Base-by-base conservation (phyloP, 2,888 invertebrate species). In the Epicampocera succincta region DNA sequence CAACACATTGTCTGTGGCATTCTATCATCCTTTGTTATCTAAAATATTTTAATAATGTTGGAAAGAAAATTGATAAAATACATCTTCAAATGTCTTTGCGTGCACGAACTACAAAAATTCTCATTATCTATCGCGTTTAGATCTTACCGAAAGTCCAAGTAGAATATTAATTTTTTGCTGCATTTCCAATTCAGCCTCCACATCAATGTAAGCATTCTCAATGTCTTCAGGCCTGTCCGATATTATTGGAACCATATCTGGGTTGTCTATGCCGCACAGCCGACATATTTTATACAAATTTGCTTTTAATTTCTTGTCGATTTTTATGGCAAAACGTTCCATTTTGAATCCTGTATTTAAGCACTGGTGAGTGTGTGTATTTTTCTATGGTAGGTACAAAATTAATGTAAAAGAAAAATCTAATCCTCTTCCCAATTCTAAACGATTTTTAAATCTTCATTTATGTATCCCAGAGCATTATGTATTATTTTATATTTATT, bases 1-100 rank as follows among this genome's bases (percentile, higher is more conserved):
- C 92, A 92, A 84, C 93, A 94, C 71, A 93, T 93, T 12, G 93
- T 90, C 0, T 93, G 93, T 0, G 93, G 93, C 93, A 94, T 93
- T 86, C 92, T 92, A 84, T 94, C 93, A 77, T 92, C 91, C 81
- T 91, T 90, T 8, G 90, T 88, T 0, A 93, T 92, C 93, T 93
- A 78, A 17, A 81, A 80, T 17, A 73, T 8, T 33, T 33, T 33
- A 9, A 33, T 33, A 33, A 5, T 8, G 8, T 33, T 65, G 83
- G 84, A 76, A 61, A 73, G n/a, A 54, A 42, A 33, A 50, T 29
- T 29, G 52, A 12, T 48, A 4, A 38, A 25, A 19, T 19, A 63
- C 29, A 12, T 17, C 50, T 42, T 52, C 40, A 44, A 58, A 54
- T 42, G 48, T 0, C 44, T 21, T 46, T 15, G 11, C 38, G 15